phyloP scores from a whole-genome alignment of 2,113 vertebrate species.

The Pseudorectes ferrugineus region DNA sequence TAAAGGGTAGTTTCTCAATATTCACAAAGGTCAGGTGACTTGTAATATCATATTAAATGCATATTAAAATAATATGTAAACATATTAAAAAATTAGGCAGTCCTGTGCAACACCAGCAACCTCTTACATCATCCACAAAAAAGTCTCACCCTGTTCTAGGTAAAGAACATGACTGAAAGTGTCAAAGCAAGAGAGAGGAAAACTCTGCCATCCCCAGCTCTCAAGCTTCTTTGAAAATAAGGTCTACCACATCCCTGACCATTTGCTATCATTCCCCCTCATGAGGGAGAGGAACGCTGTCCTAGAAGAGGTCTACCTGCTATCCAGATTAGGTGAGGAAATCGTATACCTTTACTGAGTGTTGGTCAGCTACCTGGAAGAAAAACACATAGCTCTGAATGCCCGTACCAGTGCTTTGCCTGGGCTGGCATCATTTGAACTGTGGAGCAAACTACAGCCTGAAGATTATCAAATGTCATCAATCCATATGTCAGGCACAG shows the following conservation, averaged over 20 bases:
- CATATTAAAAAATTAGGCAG: background rate
- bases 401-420: background rate
- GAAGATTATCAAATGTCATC: background rate
- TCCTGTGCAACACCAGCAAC: background rate
- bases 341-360: background rate
- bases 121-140: background rate
- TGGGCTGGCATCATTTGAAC: background rate
- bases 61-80: background rate
- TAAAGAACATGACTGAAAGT: background rate
- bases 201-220: background rate
- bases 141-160: background rate
- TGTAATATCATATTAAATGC: background rate
- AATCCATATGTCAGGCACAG: background rate
- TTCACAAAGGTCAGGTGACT: background rate
- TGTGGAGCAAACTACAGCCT: background rate
- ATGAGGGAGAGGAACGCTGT: background rate
- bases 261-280: background rate
- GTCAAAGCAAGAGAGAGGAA: background rate
- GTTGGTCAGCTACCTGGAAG: background rate
- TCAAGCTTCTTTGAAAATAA: background rate
- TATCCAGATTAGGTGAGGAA: background rate
- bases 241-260: background rate
- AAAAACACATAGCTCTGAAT: background rate
- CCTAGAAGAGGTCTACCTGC: background rate
- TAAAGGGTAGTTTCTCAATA: background rate